Base-by-base conservation (phyloP, 2,888 invertebrate species). In the Stenodema calcarata region DNA sequence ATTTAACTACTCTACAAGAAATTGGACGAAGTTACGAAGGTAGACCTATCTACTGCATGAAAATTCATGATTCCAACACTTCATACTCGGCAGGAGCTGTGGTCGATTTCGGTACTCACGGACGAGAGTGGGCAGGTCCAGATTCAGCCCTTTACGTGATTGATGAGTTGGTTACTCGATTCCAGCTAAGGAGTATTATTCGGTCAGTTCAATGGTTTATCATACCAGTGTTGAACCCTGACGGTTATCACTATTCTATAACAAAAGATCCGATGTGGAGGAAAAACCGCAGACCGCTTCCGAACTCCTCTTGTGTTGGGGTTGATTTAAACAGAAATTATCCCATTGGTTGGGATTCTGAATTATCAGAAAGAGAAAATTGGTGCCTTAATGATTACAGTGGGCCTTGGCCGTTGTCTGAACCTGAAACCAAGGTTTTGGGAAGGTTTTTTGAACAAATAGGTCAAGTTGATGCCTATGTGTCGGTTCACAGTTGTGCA, bases 271-370 rank as follows among this genome's bases (percentile, higher is more conserved):
- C 3, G 16, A 16, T 78, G 42, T 78, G 78, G 78, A 14, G 78
- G 12, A 78, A 78, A 42, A 78, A 78, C 44, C 42, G 78, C 1
- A 14, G 42, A 14, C n/a, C 7, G 12, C 28, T 42, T 41, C 18
- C n/a, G 1, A 18, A n/a, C 12, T 78, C 78, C 12, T 35, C 11
- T 2, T 78, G 78, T 23, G 42, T 42, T 18, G 78, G 78, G 3
- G 44, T 78, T 41, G 78, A 78, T 23, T 78, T 78, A 42, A 78
- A 78, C 44, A 42, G 42, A 23, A 78, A 78, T 18, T 78, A n/a
- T 18, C 42, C 78, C 1, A n/a, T 78, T 12, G 78, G 78, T 0
- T 78, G 73, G 73, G n/a, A 30, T 6, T 2, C 1, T 3, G n/a
- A 3, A 73, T 16, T 35, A 6, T 73, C 73, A 23, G 23, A 6